Base-by-base conservation (phyloP, 2,113 vertebrate genomes). In the Epinephelus fuscoguttatus region DNA sequence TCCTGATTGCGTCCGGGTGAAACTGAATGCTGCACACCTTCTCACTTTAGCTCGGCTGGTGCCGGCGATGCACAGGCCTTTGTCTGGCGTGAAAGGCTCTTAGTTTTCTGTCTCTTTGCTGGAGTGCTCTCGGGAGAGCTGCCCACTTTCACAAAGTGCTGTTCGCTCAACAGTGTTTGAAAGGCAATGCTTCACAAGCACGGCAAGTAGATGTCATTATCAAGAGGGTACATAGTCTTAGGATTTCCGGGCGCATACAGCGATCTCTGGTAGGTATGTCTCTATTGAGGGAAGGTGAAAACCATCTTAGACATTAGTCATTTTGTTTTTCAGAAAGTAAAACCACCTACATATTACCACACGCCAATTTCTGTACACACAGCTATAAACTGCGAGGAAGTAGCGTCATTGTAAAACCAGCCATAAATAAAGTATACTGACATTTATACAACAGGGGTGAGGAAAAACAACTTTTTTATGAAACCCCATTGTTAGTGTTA, bases 141-240 rank as follows among this genome's bases (percentile, higher is more conserved):
- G 91, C 86, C 94, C 91, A 95, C 95, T 96, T 95, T 93, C 93
- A 90, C 91, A 95, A 95, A 95, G 94, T 95, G 95, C 92, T 92
- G 92, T 91, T 94, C 90, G 87, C 92, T 88, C 89, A 86, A 85
- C 88, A 83, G 82, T 87, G 85, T 94, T 94, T 91, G 88, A 94
- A 94, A 95, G 92, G 93, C 90, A 90, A 90, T 92, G 87, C 93
- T 89, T 91, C 88, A 81, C 81, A 80, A 90, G 87, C 82, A 74
- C 87, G 90, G 89, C 88, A 93, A 95, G 94, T 92, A 94, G 92
- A 93, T 90, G 92, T 95, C 90, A 94, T 95, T 96, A 96, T 92
- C 78, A 84, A 86, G 88, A 89, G 83, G 85, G 82, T 80, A 82
- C 85, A 86, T 88, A 92, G 86, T 86, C 79, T 91, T 86, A 86